These are phyloP conservation scores for Microcebus jonahi DNA, from an alignment of 2,113 vertebrate genomes.

Conservation along the genomic window DNA sequence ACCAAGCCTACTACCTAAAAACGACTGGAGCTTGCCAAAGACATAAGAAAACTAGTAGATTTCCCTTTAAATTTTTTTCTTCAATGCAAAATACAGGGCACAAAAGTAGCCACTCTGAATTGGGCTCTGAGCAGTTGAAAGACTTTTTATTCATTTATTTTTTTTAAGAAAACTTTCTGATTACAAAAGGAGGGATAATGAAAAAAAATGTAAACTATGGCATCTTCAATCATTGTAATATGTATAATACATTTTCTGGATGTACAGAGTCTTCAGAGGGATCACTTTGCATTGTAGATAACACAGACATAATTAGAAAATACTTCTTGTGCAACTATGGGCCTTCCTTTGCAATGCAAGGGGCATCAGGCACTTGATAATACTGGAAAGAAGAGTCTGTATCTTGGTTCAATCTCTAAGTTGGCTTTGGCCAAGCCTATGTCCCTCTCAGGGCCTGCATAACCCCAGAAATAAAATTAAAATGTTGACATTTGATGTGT, in stretches of 20 bases:
- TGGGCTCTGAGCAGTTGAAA: background rate
- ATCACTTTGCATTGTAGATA: background rate
- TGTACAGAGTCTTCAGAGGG: background rate
- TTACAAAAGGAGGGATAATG: background rate
- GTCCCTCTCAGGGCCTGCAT: background rate
- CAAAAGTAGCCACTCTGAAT: background rate
- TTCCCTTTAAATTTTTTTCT: background rate
- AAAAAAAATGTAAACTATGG: background rate
- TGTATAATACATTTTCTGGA: background rate
- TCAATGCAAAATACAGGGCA: background rate
- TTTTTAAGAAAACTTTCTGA: constrained; percentile 24
- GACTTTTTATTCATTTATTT: background rate
- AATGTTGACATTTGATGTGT: background rate
- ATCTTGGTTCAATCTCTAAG: background rate
- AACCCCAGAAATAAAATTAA: background rate
- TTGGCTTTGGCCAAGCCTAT: background rate
- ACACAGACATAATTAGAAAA: background rate
- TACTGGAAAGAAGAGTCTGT: background rate
- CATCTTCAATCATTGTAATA: background rate
- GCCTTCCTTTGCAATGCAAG: constrained; percentile 4
- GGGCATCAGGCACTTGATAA: background rate
- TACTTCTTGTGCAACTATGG: background rate
- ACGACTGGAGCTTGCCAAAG: background rate
- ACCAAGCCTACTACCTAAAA: background rate
- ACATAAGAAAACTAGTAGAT: background rate